Evolutionary conservation across 2,113 vertebrate genomes (phyloP), one percentile per base, ranked within the genome.

Genomic region (Hydrolagus affinis): DNA sequence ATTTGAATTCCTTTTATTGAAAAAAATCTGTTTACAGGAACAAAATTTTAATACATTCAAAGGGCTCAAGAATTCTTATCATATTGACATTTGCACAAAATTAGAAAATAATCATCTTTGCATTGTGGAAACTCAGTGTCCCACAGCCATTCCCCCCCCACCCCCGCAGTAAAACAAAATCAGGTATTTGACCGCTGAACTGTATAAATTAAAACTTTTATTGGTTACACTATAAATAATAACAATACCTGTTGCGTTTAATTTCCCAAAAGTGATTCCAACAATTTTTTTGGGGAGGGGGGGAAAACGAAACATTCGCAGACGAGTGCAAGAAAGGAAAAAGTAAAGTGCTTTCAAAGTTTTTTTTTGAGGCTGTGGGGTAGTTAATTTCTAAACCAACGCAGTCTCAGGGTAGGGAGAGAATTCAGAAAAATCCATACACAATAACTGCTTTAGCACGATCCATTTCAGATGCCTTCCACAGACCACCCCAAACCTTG

Each of bases 11-110:
- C 2, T 60, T 60, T 80, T 80, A 59, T 59, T 74, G 72, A 32
- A 25, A 78, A 60, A 62, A 64, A 28, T 14, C 19, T 64, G 12
- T 80, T 30, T 64, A 64, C 77, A 80, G 44, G 64, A 66, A 71
- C 23, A 23, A 21, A 28, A 80, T 77, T 60, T 11, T 57, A 78
- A 28, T 80, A 80, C 23, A 80, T 80, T 64, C 59, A 80, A 76
- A 57, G 25, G 76, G 4, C 32, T 44, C 72, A 3, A 25, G 12
- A 78, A 80, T 64, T 62, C 14, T 78, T 14, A 44, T 44, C 1
- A 56, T 21, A 17, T 3, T 56, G 4, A 80, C 25, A 62, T 30
- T 62, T 25, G 4, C 59, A 62, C 4, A 44, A 64, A 64, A 66
- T 73, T 28, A 17, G 32, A 44, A 64, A 23, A 64, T 64, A 19